Evolutionary conservation across 2,888 invertebrate species (phyloP).

Genomic region (Baccha elongata): DNA sequence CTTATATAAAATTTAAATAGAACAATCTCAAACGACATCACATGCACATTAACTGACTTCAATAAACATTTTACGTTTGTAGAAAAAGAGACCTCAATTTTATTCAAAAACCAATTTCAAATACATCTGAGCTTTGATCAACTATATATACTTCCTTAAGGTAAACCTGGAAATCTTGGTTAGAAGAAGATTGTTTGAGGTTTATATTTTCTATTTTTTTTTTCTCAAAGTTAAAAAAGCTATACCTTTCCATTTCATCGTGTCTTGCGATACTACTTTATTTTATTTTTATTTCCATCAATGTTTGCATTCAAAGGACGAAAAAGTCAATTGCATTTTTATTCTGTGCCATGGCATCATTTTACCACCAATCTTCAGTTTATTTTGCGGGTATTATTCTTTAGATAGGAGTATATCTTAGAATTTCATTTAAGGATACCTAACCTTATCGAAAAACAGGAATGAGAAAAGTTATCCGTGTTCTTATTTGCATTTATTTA

Average conservation of each 20-base stretch:
- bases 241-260: constrained; percentile 13
- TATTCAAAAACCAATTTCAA: constrained; percentile 49
- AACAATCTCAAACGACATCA: constrained; percentile 12
- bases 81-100: constrained; percentile 14
- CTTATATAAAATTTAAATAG: constrained; percentile 39
- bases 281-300: constrained; percentile 13
- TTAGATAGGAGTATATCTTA: constrained; percentile 11
- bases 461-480: constrained; percentile 29
- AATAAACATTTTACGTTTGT: not conserved
- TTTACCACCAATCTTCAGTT: constrained; percentile 49
- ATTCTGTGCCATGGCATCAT: constrained; percentile 29
- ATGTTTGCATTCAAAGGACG: constrained; percentile 47
- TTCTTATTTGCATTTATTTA: constrained; percentile 61
- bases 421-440: not conserved
- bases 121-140: constrained; percentile 46
- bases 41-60: constrained; percentile 3
- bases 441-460: not conserved
- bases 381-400: constrained; percentile 34
- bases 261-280: constrained; percentile 14
- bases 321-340: constrained; percentile 49
- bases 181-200: not conserved
- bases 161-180: not conserved
- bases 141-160: constrained; percentile 11
- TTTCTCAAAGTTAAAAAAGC: not conserved
- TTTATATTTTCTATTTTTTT: not conserved